Percentiles rank a stretch among this genome's conserved stretches.
Evolutionary conservation across 2,797 vertebrate species (phyloP).

Genomic region (Eremophila alpestris): DNA sequence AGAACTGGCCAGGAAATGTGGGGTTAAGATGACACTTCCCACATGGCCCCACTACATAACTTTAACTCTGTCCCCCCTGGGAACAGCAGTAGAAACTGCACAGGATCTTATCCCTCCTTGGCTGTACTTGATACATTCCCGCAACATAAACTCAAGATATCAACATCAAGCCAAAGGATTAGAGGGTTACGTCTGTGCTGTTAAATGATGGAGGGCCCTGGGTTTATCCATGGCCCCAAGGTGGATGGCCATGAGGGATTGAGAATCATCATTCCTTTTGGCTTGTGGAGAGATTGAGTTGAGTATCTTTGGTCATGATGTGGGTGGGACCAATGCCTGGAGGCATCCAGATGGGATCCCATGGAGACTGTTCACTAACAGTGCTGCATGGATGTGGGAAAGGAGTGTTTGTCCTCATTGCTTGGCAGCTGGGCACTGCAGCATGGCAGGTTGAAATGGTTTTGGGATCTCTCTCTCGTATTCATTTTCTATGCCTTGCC

Average conservation of each 20-base stretch:
- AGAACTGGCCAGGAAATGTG: neutral
- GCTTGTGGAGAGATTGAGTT: neutral
- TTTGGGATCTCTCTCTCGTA: neutral
- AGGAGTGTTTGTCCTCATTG: neutral
- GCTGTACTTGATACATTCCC: slow-evolving; percentile 15
- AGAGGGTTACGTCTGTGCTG: accelerated
- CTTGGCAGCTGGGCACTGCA: neutral
- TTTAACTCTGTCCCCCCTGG: neutral
- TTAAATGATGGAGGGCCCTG: neutral
- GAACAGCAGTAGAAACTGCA: slow-evolving; percentile 27
- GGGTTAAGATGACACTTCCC: slow-evolving; percentile 53
- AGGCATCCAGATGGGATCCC: neutral
- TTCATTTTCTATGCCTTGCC: neutral
- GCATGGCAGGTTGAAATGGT: neutral
- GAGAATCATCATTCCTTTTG: neutral
- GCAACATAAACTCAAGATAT: neutral
- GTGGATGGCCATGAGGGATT: neutral
- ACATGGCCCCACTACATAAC: slow-evolving; percentile 4
- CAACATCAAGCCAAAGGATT: neutral
- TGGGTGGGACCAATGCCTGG: accelerated
- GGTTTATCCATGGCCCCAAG: neutral
- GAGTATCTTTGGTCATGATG: neutral
- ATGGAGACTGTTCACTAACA: neutral
- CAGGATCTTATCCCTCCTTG: slow-evolving; percentile 33
- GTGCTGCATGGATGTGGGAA: accelerated